Base-by-base conservation (phyloP, 2,113 vertebrate genomes). In the Oenanthe oenanthe region DNA sequence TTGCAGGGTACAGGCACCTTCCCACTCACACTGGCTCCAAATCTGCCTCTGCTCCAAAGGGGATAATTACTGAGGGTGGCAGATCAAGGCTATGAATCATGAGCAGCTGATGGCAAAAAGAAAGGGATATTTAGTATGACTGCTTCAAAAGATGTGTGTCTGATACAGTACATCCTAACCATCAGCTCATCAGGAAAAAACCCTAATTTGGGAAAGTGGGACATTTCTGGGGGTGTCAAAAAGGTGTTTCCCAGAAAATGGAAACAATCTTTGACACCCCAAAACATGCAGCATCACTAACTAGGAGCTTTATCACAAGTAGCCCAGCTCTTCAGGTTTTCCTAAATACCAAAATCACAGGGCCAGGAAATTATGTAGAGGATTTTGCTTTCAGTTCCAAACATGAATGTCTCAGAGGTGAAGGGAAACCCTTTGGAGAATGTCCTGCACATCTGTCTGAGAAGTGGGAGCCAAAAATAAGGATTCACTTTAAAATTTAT, bases 1-100 rank as follows among this genome's bases (percentile, higher is more conserved):
- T 84, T 50, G 26, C 31, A 77, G 84, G 65, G 56, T 32, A 9
- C 38, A 26, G 67, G 58, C 0, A 0, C 42, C 65, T 82, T 48
- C 36, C 58, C 21, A 5, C 34, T 43, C 6, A 1, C 0, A 0
- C 45, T 0, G 0, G 61, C 45, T 58, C 61, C 3, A 1, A 63
- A 40, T 60, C 51, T 71, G 43, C 70, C 62, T 85, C 60, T 93
- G 70, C 62, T 2, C 7, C 31, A 13, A 31, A 79, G 40, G 45
- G 66, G 43, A 57, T 61, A 68, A 92, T 92, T 95, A 53, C 54
- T 72, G 65, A 92, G 57, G 77, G 70, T 88, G 88, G 61, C 81
- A 88, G 29, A 88, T 26, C 58, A 53, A 40, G 88, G 11, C 70
- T 56, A 1, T 89, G 87, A 93, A 88, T 92, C 85, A 72, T 2